A percentile compares a stretch with the other conserved stretches of the same genome.
These are phyloP conservation scores for Sinella curviseta DNA, from an alignment of 1,140 invertebrate species.

Conservation along the genomic window DNA sequence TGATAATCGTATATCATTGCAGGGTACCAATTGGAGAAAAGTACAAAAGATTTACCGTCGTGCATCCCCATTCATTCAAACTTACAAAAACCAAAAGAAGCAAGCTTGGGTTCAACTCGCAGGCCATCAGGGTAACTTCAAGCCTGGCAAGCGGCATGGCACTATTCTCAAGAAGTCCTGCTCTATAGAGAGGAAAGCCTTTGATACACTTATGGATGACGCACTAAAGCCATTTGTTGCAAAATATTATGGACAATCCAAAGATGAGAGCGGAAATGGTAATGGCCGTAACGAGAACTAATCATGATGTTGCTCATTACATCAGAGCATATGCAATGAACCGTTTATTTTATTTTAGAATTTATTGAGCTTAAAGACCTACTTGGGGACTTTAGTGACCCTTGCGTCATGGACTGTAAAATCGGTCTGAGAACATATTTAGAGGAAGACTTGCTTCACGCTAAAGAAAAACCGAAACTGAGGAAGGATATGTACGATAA, in stretches of 20 bases:
- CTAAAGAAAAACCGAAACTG: constrained; percentile 89
- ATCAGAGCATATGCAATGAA: not conserved
- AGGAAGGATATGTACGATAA: constrained; percentile 97
- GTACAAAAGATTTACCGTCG: constrained; percentile 83
- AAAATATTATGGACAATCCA: constrained; percentile 81
- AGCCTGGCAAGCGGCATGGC: constrained; percentile 84
- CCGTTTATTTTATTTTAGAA: constrained; percentile 53
- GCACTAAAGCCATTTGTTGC: constrained; percentile 83
- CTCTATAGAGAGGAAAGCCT: constrained; percentile 74
- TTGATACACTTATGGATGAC: constrained; percentile 83
- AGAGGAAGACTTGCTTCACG: constrained; percentile 90
- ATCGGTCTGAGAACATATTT: constrained; percentile 91
- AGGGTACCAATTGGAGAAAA: constrained; percentile 89
- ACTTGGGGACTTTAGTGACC: constrained; percentile 78
- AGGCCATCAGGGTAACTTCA: constrained; percentile 74
- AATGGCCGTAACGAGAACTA: no score
- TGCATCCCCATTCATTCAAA: constrained; percentile 95
- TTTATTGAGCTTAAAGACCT: constrained; percentile 92
- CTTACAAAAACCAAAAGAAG: constrained; percentile 77
- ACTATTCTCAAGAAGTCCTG: constrained; percentile 92
- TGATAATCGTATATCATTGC: not conserved
- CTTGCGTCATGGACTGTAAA: constrained; percentile 96
- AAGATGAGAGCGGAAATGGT: constrained; percentile 77
- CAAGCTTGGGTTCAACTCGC: constrained; percentile 91
- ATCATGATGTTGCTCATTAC: no score